Evolutionary conservation across 2,888 invertebrate species (phyloP).

Genomic region (Mesorhabditis sp.): DNA sequence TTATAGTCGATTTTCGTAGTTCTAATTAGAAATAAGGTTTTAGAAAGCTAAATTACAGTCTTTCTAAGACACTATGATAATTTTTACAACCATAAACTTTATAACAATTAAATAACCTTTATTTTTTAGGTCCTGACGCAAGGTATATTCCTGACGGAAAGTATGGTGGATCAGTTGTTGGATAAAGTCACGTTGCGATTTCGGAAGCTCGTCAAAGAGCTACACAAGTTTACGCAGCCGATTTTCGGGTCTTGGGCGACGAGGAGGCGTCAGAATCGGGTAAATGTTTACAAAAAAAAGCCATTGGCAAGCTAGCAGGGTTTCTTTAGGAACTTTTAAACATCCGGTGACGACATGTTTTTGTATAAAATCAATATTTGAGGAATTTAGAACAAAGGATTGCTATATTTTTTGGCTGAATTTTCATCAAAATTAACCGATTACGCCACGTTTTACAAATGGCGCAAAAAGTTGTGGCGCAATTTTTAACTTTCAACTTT

Average conservation of each 20-base stretch:
- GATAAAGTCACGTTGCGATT: conserved; percentile 64
- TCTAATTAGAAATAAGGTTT: too few species aligned
- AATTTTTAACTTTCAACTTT: too few species aligned
- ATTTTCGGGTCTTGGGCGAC: conserved; percentile 38
- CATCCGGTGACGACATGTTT: too few species aligned
- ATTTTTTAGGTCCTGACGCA: conserved; percentile 44
- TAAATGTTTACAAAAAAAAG: not conserved
- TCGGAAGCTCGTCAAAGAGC: conserved; percentile 37
- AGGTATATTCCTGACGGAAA: conserved; percentile 68
- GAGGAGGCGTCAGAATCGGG: conserved; percentile 24
- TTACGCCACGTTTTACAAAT: too few species aligned
- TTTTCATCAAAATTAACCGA: too few species aligned
- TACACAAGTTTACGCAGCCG: conserved; percentile 41
- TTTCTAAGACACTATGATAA: not conserved
- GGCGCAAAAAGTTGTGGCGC: too few species aligned
- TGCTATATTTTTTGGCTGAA: too few species aligned
- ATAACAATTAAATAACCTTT: conserved; percentile 15
- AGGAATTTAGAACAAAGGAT: too few species aligned
- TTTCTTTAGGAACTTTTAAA: too few species aligned
- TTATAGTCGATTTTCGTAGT: not conserved
- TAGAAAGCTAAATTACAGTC: too few species aligned
- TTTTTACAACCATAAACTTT: not conserved
- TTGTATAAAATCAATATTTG: too few species aligned
- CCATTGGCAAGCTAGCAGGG: too few species aligned
- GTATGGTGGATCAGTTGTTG: conserved; percentile 67